Percentiles rank a stretch among this genome's conserved stretches.
These are phyloP conservation scores for Lepetodrilus schrolli DNA, from an alignment of 2,888 invertebrate species.

Conservation along the genomic window DNA sequence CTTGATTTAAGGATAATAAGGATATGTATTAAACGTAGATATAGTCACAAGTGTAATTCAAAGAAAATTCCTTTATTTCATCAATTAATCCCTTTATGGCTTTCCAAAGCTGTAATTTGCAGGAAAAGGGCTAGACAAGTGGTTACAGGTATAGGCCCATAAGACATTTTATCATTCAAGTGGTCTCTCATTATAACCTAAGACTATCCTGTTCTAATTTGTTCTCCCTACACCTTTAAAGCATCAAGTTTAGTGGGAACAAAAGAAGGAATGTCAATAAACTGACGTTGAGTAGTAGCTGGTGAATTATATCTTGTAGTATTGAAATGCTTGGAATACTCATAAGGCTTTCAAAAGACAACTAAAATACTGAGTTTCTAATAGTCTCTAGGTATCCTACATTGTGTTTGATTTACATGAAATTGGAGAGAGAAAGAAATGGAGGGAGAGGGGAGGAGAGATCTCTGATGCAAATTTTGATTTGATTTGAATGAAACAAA, in stretches of 20 bases:
- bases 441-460: not conserved
- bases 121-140: slow-evolving; percentile 10
- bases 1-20: not conserved
- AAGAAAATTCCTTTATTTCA: not conserved
- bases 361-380: not conserved
- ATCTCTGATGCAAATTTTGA: not conserved
- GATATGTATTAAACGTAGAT: not conserved
- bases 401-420: not conserved
- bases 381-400: not conserved
- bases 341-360: too few relatives aligned
- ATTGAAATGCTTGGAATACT: too few relatives aligned
- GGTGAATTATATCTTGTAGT: not conserved
- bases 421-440: slow-evolving; percentile 17
- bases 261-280: slow-evolving; percentile 22
- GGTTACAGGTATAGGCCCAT: not conserved
- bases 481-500: slow-evolving; percentile 6
- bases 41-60: not conserved
- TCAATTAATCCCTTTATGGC: slow-evolving; percentile 15
- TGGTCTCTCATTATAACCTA: not conserved
- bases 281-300: not conserved
- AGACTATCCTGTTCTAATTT: not conserved
- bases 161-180: slow-evolving; percentile 20
- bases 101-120: slow-evolving; percentile 9
- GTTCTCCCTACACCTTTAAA: not conserved
- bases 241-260: not conserved